Base-by-base conservation (phyloP, 1,140 invertebrate species). In the Ectropis grisescens region DNA sequence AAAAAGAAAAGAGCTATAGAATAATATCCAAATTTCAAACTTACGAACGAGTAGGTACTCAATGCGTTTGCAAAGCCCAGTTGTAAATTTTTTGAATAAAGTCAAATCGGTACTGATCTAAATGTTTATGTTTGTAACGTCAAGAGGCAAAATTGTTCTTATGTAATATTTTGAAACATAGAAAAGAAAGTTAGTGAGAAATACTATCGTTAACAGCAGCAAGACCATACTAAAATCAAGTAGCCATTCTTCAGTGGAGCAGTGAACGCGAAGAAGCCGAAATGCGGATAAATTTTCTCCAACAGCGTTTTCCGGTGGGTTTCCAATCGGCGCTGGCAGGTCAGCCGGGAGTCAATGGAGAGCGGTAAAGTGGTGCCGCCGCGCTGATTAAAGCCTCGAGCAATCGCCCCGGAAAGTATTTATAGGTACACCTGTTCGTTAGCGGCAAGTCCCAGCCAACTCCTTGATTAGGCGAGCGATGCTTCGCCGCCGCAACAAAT, bases 341-440 rank as follows among this genome's bases (percentile, higher is more conserved):
- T 75, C 74, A 79, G 70, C 48, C 54, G 70, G 50, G 69, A 71
- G 69, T 71, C 70, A 74, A 74, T 76, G 74, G 66, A 74, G 75
- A 74, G 69, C 69, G 70, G 74, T 75, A 74, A 75, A 79, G 67
- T 79, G 68, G 68, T 68, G 62, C 68, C 61, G 68, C 49, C 48
- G 61, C 58, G 68, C 72, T 80, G 75, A 80, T 80, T 80, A 80
- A 80, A 78, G 70, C 71, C 71, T 68, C 62, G 47, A 80, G 75
- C 75, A 80, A 80, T 80, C 70, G 71, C 70, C 64, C 50, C 66
- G 69, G 70, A 72, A 76, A 78, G 66, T 80, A 80, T 80, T 78
- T 78, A 78, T 78, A 74, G 69, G 66, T 76, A 69, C 72, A 80
- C 72, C 70, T 80, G 75, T 80, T 80, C 75, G 75, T 80, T 80